Conservation (phyloP, 2,113 vertebrate genomes). For the Planiliza haematocheilus region DNA sequence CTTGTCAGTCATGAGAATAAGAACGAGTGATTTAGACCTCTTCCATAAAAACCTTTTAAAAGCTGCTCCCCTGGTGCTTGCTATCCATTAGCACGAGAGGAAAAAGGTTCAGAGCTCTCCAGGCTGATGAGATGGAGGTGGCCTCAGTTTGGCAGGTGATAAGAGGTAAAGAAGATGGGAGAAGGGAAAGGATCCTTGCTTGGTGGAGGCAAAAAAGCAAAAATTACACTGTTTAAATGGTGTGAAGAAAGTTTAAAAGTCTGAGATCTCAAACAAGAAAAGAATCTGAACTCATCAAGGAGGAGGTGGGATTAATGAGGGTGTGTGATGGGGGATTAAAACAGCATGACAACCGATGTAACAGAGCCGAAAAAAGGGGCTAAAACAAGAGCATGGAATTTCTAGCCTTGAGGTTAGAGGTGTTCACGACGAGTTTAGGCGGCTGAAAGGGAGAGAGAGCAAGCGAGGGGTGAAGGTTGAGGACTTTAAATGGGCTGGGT, state of each 20-base stretch:
- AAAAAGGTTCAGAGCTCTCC: conserved; percentile 35
- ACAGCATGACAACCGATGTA: conserved; percentile 50
- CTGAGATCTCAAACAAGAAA: neutral
- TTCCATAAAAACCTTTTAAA: conserved; percentile 53
- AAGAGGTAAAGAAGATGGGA: conserved; percentile 10
- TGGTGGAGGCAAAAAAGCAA: neutral
- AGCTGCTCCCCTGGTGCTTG: conserved; percentile 42
- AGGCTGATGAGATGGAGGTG: conserved; percentile 16
- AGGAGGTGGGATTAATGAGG: conserved; percentile 20
- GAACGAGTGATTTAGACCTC: conserved; percentile 20
- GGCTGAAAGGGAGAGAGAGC: conserved; percentile 9
- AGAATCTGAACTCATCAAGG: conserved; percentile 15
- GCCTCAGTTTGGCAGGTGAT: conserved; percentile 25
- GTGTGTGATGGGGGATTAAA: conserved; percentile 31
- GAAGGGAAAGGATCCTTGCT: neutral
- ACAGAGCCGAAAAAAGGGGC: conserved; percentile 32
- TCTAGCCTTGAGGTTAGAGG: conserved; percentile 59
- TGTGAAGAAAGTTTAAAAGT: conserved; percentile 1
- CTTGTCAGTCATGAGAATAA: conserved; percentile 13
- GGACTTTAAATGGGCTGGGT: conserved; percentile 48
- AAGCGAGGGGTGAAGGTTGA: conserved; percentile 36
- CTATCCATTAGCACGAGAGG: conserved; percentile 54
- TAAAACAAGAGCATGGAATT: conserved; percentile 26
- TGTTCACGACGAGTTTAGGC: conserved; percentile 31
- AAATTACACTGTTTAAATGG: neutral